Evolutionary conservation across 2,797 vertebrate species (phyloP), one percentile per base, ranked within the genome.

Genomic region (Rhyacichthys aspro): DNA sequence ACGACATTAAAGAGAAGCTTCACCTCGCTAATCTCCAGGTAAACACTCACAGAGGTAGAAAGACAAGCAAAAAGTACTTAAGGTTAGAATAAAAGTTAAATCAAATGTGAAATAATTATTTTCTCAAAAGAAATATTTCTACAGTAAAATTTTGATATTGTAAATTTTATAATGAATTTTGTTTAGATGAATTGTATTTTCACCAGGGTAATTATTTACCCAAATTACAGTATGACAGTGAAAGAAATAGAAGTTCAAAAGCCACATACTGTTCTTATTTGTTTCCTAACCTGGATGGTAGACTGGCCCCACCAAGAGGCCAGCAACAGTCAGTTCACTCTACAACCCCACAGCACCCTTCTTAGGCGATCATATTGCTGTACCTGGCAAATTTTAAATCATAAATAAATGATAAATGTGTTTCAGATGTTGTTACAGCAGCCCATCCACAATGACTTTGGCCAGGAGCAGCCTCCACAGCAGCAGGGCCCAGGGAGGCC

Each of bases 1-100:
- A 95, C 0, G 91, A 94, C 74, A 93, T 96, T 68, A 95, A 95
- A 83, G 92, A 96, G 72, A 94, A 94, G 83, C 92, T 97, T n/a
- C 93, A 94, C 54, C 82, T 94, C 0, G 92, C 94, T 63, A 92
- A 94, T 67, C 69, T 94, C 84, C 88, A 94, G 91, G 92, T 84
- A 81, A 56, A 86, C 43, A 38, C 16, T 53, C 87, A 85, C 81
- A 86, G 47, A 9, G 19, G n/a, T n/a, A 39, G 12, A 47, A 41
- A 37, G 44, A 32, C 18, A 43, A 9, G 17, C 11, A 44, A 17
- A 33, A 12, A 18, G 15, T 11, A 5, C 9, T 43, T 10, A 28
- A 28, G 23, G 7, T 28, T 2, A 5, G n/a, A 3, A 37, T 5
- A 7, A 8, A 36, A 15, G 32, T 9, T 10, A 0, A 36, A 16